phyloP scores from a whole-genome alignment of 2,888 invertebrate species.

The Ophion ellenae region DNA sequence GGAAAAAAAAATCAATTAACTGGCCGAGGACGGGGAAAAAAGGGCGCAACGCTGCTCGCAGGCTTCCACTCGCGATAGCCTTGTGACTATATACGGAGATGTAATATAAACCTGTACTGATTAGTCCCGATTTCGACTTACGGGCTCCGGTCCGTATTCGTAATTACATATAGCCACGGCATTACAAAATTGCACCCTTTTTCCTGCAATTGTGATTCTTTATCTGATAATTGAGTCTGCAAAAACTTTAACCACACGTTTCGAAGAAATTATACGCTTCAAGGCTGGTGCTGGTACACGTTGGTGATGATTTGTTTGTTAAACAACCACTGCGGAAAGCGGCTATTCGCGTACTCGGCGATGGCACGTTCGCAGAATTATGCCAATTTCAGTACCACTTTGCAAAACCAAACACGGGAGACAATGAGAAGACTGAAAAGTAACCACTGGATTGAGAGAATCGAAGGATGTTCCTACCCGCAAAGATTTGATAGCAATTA shows the following conservation, averaged over 20 bases:
- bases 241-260: slow-evolving; percentile 11
- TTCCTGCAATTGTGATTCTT: neutral
- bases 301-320: too few species aligned
- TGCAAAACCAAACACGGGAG: too few species aligned
- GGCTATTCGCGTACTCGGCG: too few species aligned
- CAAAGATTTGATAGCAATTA: too few species aligned
- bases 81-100: slow-evolving; percentile 6
- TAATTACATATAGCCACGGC: neutral
- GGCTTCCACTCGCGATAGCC: slow-evolving; percentile 3
- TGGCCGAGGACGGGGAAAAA: slow-evolving; percentile 36
- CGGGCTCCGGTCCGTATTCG: neutral
- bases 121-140: slow-evolving; percentile 5
- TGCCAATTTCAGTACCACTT: too few species aligned
- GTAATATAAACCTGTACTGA: slow-evolving; percentile 9
- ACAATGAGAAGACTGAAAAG: too few species aligned
- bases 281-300: neutral
- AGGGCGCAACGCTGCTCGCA: slow-evolving; percentile 29
- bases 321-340: too few species aligned
- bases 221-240: slow-evolving; percentile 15
- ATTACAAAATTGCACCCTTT: slow-evolving; percentile 19
- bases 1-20: slow-evolving; percentile 53
- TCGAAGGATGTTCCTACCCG: too few species aligned
- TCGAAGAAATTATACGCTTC: neutral
- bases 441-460: too few species aligned
- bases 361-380: too few species aligned